Evolutionary conservation across 2,797 vertebrate genomes (phyloP), one percentile per base, ranked within the genome.

Genomic region (Denticeps clupeoides): DNA sequence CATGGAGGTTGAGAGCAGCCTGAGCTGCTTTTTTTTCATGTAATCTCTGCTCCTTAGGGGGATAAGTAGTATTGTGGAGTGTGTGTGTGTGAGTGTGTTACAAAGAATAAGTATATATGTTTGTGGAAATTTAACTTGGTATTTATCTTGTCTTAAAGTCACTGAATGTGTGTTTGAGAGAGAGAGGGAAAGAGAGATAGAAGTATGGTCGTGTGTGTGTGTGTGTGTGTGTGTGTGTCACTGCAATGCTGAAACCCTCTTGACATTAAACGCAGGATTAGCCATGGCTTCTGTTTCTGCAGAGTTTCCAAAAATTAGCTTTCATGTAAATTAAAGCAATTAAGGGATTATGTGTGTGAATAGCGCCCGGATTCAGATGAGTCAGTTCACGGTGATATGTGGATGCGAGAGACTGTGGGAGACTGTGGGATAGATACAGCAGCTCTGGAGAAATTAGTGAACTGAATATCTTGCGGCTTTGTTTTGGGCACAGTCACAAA

Each of bases 271-370:
- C 51, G 33, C 38, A 49, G 47, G 53, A 69, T 71, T 47, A 62
- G 58, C 25, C 41, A 33, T 44, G 50, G 44, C 45, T 55, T 49
- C 11, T 43, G 28, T 49, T 57, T 47, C 45, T 33, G 25, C 25
- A 33, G 18, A 59, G 58, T 58, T 31, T 51, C 41, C 47, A 45
- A 37, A 56, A 56, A 51, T 52, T 19, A 57, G 64, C 61, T 73
- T 74, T 72, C 55, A 70, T 75, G 67, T 78, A 63, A 78, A 70
- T 78, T 73, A 75, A 72, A 71, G 67, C 70, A 77, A 78, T 77
- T 76, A 72, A 62, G 62, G 72, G 72, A 78, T 78, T 77, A 78
- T 61, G 58, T 38, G 47, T 56, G 48, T 67, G 64, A 71, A 76
- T 68, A 55, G 56, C 37, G 35, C 33, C 13, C 28, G 72, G 72